Conservation (phyloP, 2,888 invertebrate genomes). For the Drosophila lutescens region DNA sequence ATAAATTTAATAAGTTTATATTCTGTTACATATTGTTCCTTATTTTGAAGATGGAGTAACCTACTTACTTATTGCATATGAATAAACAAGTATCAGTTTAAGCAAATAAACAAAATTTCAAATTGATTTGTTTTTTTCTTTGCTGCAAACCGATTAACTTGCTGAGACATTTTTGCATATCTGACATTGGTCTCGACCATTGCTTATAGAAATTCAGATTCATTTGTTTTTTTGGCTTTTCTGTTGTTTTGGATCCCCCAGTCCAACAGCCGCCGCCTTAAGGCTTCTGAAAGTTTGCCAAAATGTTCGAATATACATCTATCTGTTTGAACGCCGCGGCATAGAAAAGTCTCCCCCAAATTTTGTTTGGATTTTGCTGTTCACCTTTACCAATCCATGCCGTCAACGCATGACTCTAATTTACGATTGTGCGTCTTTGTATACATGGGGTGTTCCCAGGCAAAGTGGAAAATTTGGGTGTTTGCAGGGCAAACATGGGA, state of each 20-base stretch:
- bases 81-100: neutral
- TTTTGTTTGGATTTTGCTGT: constrained; percentile 12
- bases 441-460: constrained; percentile 1
- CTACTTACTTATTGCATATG: neutral
- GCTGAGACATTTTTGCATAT: constrained; percentile 48
- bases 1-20: too few relatives aligned
- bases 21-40: too few relatives aligned
- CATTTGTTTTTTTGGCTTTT: constrained; percentile 25
- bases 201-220: constrained; percentile 39
- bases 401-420: constrained; percentile 25
- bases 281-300: constrained; percentile 66
- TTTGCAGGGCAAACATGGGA: constrained; percentile 1
- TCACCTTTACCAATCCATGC: constrained; percentile 29
- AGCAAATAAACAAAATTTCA: neutral
- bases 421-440: neutral
- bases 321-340: too few relatives aligned
- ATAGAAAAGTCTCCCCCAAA: neutral
- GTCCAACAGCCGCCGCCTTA: neutral
- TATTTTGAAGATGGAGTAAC: too few relatives aligned
- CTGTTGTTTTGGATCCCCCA: constrained; percentile 20
- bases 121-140: too few relatives aligned
- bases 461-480: constrained; percentile 4
- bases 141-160: neutral
- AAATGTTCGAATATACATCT: constrained; percentile 36
- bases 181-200: constrained; percentile 58